Conservation (phyloP, 2,113 vertebrate genomes). For the Struthio camelus region DNA sequence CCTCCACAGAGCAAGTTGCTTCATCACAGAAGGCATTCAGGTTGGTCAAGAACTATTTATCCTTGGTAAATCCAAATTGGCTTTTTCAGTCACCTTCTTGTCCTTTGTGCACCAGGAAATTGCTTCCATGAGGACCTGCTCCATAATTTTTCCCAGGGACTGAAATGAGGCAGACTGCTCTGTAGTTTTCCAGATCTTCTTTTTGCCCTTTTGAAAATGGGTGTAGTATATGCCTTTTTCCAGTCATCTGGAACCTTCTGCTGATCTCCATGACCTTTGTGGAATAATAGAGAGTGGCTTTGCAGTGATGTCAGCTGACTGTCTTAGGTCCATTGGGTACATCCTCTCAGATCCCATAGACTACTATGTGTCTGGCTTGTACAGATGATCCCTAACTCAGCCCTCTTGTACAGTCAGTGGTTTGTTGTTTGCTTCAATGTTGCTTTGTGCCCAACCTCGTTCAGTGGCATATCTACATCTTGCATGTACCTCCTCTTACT, state of each 20-base stretch:
- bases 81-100: not conserved
- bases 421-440: not conserved
- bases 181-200: not conserved
- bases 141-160: not conserved
- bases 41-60: not conserved
- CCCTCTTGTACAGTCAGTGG: not conserved
- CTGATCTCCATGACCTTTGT: not conserved
- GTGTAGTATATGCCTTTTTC: not conserved
- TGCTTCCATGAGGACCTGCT: not conserved
- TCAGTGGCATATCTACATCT: not conserved
- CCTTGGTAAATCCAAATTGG: not conserved
- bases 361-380: not conserved
- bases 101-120: not conserved
- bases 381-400: fast-evolving
- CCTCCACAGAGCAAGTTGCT: not conserved
- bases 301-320: not conserved
- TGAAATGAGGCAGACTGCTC: not conserved
- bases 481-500: not conserved
- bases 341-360: not conserved
- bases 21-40: not conserved
- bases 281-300: not conserved
- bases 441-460: not conserved
- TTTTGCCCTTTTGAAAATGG: not conserved
- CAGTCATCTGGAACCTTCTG: not conserved
- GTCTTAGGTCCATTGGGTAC: not conserved